Evolutionary conservation across 2,797 vertebrate genomes (phyloP).

Genomic region (Gambelia wislizenii): DNA sequence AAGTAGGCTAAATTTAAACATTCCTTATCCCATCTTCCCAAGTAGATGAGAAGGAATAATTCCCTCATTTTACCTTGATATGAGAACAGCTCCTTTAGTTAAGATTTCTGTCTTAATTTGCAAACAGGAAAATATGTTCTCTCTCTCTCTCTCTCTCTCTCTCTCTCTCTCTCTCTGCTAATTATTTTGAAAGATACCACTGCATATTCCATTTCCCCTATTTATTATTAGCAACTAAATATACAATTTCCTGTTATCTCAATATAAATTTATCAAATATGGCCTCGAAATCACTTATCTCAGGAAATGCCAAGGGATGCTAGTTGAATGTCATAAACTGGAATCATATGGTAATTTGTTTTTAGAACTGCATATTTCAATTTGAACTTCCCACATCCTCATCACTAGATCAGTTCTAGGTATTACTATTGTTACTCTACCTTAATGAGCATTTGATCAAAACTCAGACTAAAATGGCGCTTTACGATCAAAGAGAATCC

Average conservation of each 20-base stretch:
- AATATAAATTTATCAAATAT: not conserved
- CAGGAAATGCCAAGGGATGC: not conserved
- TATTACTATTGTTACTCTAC: not conserved
- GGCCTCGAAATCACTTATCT: not conserved
- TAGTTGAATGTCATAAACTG: too few relatives aligned
- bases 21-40: too few relatives aligned
- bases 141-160: too few relatives aligned
- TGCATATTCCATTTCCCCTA: not conserved
- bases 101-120: too few relatives aligned
- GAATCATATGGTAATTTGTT: not conserved
- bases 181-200: not conserved
- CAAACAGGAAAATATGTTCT: too few relatives aligned
- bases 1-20: too few relatives aligned
- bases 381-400: not conserved
- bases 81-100: too few relatives aligned
- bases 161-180: too few relatives aligned
- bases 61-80: too few relatives aligned
- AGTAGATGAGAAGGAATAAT: too few relatives aligned
- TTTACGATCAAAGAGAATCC: not conserved
- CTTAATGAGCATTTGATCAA: slow-evolving; percentile 17
- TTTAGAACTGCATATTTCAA: not conserved
- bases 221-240: not conserved
- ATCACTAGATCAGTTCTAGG: not conserved
- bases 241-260: not conserved
- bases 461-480: not conserved